Percentiles rank a stretch among this genome's conserved stretches.
Evolutionary conservation across 2,888 invertebrate species (phyloP).

Genomic region (Melanostoma mellinum): DNA sequence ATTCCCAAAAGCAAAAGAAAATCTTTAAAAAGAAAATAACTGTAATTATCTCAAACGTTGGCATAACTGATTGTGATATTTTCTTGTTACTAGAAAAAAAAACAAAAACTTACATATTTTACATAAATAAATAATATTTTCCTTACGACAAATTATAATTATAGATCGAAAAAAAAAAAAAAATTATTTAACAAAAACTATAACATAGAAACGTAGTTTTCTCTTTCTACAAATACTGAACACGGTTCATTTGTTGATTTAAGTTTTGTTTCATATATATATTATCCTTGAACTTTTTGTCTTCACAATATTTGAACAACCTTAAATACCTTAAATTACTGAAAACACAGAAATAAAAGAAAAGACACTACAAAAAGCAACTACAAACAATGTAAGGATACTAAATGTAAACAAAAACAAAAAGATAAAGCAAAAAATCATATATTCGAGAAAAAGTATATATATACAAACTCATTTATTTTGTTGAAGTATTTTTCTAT

Average conservation of each 20-base stretch:
- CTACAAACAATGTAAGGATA: background rate
- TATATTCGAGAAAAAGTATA: slow-evolving; percentile 18
- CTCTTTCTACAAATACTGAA: no score
- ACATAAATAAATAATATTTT: slow-evolving; percentile 50
- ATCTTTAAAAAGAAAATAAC: slow-evolving; percentile 4
- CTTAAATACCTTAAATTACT: no score
- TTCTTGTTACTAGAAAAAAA: slow-evolving; percentile 60
- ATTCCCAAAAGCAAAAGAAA: slow-evolving; percentile 22
- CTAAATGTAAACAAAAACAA: background rate
- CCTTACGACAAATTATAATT: slow-evolving; percentile 34
- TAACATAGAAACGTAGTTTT: background rate
- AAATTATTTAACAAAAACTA: background rate
- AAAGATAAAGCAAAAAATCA: slow-evolving; percentile 18
- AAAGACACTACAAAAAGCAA: background rate
- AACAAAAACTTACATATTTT: slow-evolving; percentile 57
- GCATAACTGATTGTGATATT: slow-evolving; percentile 70
- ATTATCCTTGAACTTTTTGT: no score
- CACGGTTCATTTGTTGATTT: no score
- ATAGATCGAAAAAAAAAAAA: background rate
- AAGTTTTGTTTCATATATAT: no score
- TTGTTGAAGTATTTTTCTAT: slow-evolving; percentile 59
- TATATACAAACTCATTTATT: slow-evolving; percentile 44
- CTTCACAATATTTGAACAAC: no score
- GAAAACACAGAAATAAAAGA: background rate
- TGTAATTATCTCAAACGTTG: slow-evolving; percentile 62